Evolutionary conservation across 1,140 invertebrate genomes (phyloP), one percentile per base, ranked within the genome.

Genomic region (Heliothis subflexa): DNA sequence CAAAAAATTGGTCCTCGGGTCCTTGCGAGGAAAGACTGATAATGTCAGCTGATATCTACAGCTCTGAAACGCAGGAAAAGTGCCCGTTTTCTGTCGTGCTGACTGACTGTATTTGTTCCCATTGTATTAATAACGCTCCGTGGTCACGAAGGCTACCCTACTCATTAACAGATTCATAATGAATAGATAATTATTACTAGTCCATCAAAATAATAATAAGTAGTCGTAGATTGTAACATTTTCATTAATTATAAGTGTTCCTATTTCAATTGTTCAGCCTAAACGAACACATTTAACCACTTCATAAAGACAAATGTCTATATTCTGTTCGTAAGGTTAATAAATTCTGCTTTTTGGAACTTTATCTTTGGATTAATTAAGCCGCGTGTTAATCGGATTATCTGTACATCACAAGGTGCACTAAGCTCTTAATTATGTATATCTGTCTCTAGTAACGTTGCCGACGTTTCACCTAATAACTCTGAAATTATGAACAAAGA

Each of bases 291-390:
- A 71, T 72, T 66, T 66, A 18, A 59, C 13, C 12, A 28, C 21
- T 59, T 55, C 54, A 55, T 55, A 18, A 3, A 64, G 47, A 64
- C 18, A 12, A 61, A 16, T 47, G 25, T 61, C 40, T 66, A 18
- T 47, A 10, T 18, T 47, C 62, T 47, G 62, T 66, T 18, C 47
- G 40, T 47, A 13, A 66, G 18, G 57, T 73, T 75, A 78, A 81
- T 75, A 78, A 81, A 81, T 78, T 73, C 79, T 71, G 71, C 64
- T 54, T 85, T 82, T 83, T 55, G 77, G 78, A 83, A 74, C 78
- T 85, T 85, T 84, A 86, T 85, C 82, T 78, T 68, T 66, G 88
- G 85, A 89, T 90, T 90, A 89, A 86, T 85, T 84, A 66, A 59
- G 49, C 59, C 83, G 64, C 79, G 72, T 70, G 78, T 83, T 83